Evolutionary conservation across 2,113 vertebrate species (phyloP), one percentile per base, ranked within the genome.

Genomic region (Taxidea taxus): DNA sequence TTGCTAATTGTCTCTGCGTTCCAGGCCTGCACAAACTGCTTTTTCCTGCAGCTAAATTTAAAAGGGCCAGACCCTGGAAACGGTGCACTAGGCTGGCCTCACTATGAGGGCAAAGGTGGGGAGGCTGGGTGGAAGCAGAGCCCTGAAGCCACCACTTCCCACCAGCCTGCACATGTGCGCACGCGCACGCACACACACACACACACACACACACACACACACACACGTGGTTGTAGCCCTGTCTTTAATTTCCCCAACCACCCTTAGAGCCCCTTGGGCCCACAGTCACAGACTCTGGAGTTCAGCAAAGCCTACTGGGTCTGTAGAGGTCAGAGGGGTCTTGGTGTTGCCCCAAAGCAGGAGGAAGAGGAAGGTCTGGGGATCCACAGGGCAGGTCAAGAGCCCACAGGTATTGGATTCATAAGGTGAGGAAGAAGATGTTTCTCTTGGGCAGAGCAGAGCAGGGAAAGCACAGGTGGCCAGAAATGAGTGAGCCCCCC

Each of bases 1-100:
- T 99, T 98, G 99, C 99, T 98, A 99, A 99, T 99, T 99, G 99
- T 99, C 99, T 99, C 98, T 93, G 91, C 93, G 97, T 98, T 95
- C 98, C 91, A 95, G 96, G 96, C 96, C 97, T 92, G 97, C 98
- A 98, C 98, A 98, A 98, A 98, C 98, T 98, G 98, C 98, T 98
- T 98, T 98, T 98, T 98, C 98, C 98, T 98, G 98, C 93, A 97
- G 98, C 98, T 98, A 99, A 99, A 99, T 99, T 99, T 99, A 99
- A 98, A 98, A 98, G 98, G 96, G 95, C 98, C 97, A 90, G 96
- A 98, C 98, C 90, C 94, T 98, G 98, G 98, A 96, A 88, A 84
- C 34, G 4, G 97, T 51, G 91, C 83, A 47, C 82, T 75, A 77
- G 95, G 91, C 77, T 87, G 90, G 92, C 95, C 93, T 95, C 58